phyloP scores from a whole-genome alignment of 2,888 invertebrate species.

The Andricus curvator region DNA sequence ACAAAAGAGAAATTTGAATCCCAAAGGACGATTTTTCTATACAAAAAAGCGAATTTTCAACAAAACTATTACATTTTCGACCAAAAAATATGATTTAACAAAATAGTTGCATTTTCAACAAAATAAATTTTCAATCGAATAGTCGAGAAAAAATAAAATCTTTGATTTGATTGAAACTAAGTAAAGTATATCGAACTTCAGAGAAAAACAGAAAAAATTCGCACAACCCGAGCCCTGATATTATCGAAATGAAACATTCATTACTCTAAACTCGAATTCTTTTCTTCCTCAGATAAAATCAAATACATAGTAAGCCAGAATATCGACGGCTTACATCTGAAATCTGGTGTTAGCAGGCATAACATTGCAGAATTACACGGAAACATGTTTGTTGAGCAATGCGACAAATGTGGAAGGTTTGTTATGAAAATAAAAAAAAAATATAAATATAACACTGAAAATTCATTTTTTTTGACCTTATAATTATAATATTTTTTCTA shows the following conservation, averaged over 20 bases:
- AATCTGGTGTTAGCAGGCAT: conserved; percentile 91
- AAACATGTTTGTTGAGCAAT: conserved; percentile 98
- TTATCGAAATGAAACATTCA: background rate
- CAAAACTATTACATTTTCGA: too few species aligned
- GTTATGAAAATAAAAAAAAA: background rate
- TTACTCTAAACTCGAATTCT: background rate
- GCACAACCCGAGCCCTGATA: too few species aligned
- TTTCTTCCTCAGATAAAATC: conserved; percentile 80
- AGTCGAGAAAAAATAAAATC: too few species aligned
- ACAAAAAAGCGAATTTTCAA: too few species aligned
- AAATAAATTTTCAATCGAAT: too few species aligned
- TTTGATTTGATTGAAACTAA: too few species aligned
- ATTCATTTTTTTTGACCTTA: background rate
- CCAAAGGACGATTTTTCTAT: too few species aligned
- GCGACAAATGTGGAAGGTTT: conserved; percentile 91
- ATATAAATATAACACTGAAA: background rate
- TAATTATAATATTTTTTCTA: conserved; percentile 14
- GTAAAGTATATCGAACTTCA: too few species aligned
- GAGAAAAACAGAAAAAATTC: too few species aligned
- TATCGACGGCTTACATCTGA: conserved; percentile 97
- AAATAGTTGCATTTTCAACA: too few species aligned
- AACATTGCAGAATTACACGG: conserved; percentile 96
- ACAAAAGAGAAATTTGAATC: too few species aligned
- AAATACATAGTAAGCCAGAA: conserved; percentile 97
- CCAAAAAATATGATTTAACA: too few species aligned